Percentiles rank a stretch among this genome's conserved stretches.
phyloP scores from a whole-genome alignment of 2,888 invertebrate genomes.

The Nasonia oneida region DNA sequence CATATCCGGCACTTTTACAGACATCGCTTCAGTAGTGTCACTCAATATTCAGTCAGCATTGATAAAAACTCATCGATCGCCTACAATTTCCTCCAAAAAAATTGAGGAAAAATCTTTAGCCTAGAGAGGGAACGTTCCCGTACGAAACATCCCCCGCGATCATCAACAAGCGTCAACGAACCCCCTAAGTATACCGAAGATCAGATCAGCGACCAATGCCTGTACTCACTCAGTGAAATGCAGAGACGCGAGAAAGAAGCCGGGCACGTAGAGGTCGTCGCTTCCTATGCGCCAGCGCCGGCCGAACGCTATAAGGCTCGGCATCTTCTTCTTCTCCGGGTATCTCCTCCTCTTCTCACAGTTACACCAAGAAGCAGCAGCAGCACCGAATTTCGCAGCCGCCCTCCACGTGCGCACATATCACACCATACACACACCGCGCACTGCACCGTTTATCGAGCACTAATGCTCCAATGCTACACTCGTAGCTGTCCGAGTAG shows the following conservation, averaged over 20 bases:
- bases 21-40: too few relatives aligned
- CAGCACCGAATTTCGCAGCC: neutral
- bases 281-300: constrained; percentile 92
- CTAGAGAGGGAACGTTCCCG: too few relatives aligned
- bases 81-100: too few relatives aligned
- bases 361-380: neutral
- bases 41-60: too few relatives aligned
- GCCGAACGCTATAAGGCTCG: constrained; percentile 90
- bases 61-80: too few relatives aligned
- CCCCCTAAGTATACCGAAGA: too few relatives aligned
- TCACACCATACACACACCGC: neutral
- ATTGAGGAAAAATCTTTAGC: too few relatives aligned
- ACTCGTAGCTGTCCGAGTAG: neutral
- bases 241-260: constrained; percentile 84
- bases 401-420: constrained; percentile 21
- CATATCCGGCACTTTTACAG: too few relatives aligned
- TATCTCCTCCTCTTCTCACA: neutral
- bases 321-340: constrained; percentile 81
- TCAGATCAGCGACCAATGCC: neutral
- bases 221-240: constrained; percentile 87
- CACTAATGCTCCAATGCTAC: neutral
- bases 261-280: constrained; percentile 92
- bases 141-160: neutral
- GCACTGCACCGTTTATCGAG: constrained; percentile 3
- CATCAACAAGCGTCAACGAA: neutral